Conservation (phyloP, 2,113 vertebrate species). For the Chiloscyllium plagiosum region DNA sequence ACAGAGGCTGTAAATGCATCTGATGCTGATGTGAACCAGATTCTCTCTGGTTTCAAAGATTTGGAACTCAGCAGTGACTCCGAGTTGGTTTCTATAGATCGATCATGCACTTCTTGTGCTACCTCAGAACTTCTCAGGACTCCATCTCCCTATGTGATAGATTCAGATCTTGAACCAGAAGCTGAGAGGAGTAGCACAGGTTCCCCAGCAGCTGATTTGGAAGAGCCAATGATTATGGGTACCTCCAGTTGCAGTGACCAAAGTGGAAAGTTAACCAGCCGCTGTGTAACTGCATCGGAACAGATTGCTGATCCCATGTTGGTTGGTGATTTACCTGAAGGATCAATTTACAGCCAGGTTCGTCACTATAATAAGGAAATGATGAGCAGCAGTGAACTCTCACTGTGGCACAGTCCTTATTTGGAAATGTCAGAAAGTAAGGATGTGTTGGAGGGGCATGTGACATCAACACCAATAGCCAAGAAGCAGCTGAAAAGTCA, state of each 20-base stretch:
- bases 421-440: not conserved
- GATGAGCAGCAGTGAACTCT: not conserved
- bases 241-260: conserved; percentile 27
- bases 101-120: conserved; percentile 47
- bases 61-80: conserved; percentile 52
- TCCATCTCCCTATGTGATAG: conserved; percentile 42
- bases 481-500: conserved; percentile 39
- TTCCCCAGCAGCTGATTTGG: conserved; percentile 21
- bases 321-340: not conserved
- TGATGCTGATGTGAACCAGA: conserved; percentile 31
- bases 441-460: conserved; percentile 46
- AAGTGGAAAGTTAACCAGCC: not conserved
- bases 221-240: conserved; percentile 39
- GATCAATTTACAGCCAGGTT: not conserved
- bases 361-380: conserved; percentile 19
- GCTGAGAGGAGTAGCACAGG: not conserved
- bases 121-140: conserved; percentile 48
- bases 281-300: conserved; percentile 15
- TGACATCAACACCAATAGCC: conserved; percentile 75
- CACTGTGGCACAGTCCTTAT: not conserved
- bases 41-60: conserved; percentile 47
- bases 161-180: conserved; percentile 45
- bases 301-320: rapidly evolving
- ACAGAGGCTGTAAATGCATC: not conserved
- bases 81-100: conserved; percentile 40